Conservation (phyloP, 2,888 invertebrate genomes). For the Sarcophaga subvicina region DNA sequence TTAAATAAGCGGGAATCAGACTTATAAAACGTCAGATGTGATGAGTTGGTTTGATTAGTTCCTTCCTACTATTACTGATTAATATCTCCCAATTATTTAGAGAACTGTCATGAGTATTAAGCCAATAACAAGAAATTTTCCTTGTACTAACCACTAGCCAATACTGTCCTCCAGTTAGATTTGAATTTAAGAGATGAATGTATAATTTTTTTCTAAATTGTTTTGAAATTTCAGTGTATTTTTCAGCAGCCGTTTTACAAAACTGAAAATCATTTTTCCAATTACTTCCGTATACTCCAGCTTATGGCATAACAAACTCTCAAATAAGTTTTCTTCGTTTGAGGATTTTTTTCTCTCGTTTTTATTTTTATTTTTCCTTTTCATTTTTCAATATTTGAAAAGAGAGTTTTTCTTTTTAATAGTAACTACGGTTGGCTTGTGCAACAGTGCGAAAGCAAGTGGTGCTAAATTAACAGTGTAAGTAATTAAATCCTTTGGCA, state of each 20-base stretch:
- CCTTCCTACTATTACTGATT: too few relatives aligned
- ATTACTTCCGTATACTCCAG: conserved; percentile 18
- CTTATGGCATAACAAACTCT: conserved; percentile 42
- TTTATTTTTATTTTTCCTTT: conserved; percentile 22
- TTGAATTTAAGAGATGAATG: not conserved
- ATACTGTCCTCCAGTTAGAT: not conserved
- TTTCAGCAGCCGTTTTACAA: not conserved
- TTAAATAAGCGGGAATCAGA: too few relatives aligned
- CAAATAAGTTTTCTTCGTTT: conserved; percentile 43
- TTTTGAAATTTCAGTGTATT: conserved; percentile 11
- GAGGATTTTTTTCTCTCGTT: not conserved
- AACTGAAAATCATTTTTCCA: conserved; percentile 25
- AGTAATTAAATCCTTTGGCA: conserved; percentile 81
- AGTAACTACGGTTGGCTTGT: conserved; percentile 75
- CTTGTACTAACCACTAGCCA: too few relatives aligned
- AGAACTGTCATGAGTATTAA: too few relatives aligned
- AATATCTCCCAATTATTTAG: too few relatives aligned
- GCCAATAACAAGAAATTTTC: too few relatives aligned
- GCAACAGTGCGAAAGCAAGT: conserved; percentile 81
- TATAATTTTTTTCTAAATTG: too few relatives aligned
- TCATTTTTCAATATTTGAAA: conserved; percentile 28
- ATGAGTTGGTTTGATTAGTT: too few relatives aligned
- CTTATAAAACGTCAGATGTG: too few relatives aligned
- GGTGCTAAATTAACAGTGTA: conserved; percentile 82
- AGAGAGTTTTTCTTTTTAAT: conserved; percentile 8